Evolutionary conservation across 2,888 invertebrate species (phyloP).

Genomic region (Cerceris rybyensis): DNA sequence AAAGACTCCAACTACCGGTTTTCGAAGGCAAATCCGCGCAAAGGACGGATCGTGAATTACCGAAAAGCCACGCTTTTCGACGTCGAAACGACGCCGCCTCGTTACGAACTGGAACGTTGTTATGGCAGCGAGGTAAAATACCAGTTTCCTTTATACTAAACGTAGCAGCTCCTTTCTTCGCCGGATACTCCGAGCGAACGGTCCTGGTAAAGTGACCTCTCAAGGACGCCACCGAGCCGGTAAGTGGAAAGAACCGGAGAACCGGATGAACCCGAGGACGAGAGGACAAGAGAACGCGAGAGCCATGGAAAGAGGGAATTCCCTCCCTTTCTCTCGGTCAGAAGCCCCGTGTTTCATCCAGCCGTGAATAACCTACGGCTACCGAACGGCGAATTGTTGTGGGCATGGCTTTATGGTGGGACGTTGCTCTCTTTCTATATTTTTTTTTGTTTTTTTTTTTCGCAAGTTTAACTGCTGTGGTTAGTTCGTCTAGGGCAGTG

Average conservation of each 20-base stretch:
- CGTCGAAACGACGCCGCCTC: conserved; percentile 24
- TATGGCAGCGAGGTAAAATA: conserved; percentile 21
- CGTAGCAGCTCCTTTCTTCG: conserved; percentile 58
- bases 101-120: conserved; percentile 31
- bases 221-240: conserved; percentile 45
- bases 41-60: conserved; percentile 2
- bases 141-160: conserved; percentile 17
- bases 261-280: conserved; percentile 8
- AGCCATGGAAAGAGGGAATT: conserved; percentile 23
- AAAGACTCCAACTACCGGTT: no score
- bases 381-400: conserved; percentile 1
- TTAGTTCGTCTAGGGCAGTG: no score
- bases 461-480: no score
- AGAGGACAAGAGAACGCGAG: conserved; percentile 31
- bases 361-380: not conserved
- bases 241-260: not conserved
- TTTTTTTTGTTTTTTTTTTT: no score
- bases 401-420: not conserved
- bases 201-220: conserved; percentile 56
- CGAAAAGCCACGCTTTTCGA: conserved; percentile 1
- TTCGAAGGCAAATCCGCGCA: not conserved
- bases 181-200: conserved; percentile 53
- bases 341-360: conserved; percentile 14
- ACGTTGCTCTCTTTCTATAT: no score
- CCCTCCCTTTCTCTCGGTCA: conserved; percentile 28